Percentiles rank a stretch among this genome's conserved stretches.
Conservation (phyloP, 2,888 invertebrate genomes). For the Tuta absoluta region DNA sequence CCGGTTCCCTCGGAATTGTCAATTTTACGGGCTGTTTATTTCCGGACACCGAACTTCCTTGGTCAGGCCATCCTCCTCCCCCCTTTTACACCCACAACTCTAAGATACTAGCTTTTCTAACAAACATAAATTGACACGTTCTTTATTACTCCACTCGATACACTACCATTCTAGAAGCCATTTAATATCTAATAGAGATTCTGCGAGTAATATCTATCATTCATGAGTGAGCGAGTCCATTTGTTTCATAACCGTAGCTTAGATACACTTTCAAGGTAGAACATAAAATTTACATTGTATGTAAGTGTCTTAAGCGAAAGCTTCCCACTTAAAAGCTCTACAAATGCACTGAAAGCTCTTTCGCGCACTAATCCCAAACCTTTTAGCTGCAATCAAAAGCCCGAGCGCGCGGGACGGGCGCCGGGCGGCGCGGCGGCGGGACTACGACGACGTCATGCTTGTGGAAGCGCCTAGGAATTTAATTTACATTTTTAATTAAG, state of each 20-base stretch:
- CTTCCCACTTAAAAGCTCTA: constrained; percentile 82
- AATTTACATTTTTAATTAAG: constrained; percentile 82
- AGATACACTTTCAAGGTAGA: constrained; percentile 55
- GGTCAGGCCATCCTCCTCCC: constrained; percentile 59
- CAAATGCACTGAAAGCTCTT: constrained; percentile 82
- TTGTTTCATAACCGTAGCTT: constrained; percentile 41
- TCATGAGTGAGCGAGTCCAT: constrained; percentile 31
- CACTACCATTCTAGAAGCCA: background rate
- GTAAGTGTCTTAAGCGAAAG: constrained; percentile 81
- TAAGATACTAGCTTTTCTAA: constrained; percentile 48
- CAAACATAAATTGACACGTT: constrained; percentile 38
- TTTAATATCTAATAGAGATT: constrained; percentile 7
- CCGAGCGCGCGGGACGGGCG: constrained; percentile 54
- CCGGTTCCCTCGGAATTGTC: constrained; percentile 82
- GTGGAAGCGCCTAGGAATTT: constrained; percentile 81
- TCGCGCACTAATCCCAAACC: constrained; percentile 82
- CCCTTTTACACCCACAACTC: constrained; percentile 50
- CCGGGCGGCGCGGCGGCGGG: too few species aligned
- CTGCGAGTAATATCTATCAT: constrained; percentile 5
- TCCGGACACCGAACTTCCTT: constrained; percentile 80
- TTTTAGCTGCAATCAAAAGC: constrained; percentile 83
- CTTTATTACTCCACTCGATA: background rate
- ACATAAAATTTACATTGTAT: constrained; percentile 80
- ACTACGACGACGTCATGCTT: constrained; percentile 70
- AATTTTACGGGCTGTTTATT: constrained; percentile 87